A percentile compares a stretch with the other conserved stretches of the same genome.
These are phyloP conservation scores for Physocephala rufipes DNA, from an alignment of 2,888 invertebrate genomes.

Conservation along the genomic window DNA sequence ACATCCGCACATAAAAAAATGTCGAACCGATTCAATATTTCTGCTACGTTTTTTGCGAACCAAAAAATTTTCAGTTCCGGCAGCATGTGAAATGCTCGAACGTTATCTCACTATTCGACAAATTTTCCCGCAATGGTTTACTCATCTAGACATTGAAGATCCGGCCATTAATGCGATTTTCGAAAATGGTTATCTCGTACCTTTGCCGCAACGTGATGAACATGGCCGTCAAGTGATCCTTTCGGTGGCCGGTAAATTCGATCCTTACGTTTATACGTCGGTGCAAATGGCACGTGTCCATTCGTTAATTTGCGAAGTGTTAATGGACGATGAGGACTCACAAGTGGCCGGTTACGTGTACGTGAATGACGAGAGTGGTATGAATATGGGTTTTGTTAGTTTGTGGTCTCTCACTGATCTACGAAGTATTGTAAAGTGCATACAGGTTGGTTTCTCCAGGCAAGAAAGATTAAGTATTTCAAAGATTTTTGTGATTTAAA, in stretches of 20 bases:
- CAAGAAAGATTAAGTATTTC: background rate
- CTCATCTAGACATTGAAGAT: slow-evolving; percentile 80
- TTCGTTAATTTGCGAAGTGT: slow-evolving; percentile 83
- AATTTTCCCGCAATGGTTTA: slow-evolving; percentile 87
- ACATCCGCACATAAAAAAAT: slow-evolving; percentile 82
- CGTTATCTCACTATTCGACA: slow-evolving; percentile 86
- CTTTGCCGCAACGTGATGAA: slow-evolving; percentile 77
- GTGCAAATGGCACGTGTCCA: slow-evolving; percentile 87
- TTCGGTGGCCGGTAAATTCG: slow-evolving; percentile 81
- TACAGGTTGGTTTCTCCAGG: slow-evolving; percentile 70
- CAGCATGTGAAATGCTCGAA: slow-evolving; percentile 88
- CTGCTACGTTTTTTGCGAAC: slow-evolving; percentile 84
- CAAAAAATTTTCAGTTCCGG: slow-evolving; percentile 86
- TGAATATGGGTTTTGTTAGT: slow-evolving; percentile 84
- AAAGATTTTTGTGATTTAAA: background rate
- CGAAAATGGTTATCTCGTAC: slow-evolving; percentile 81
- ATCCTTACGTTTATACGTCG: slow-evolving; percentile 80
- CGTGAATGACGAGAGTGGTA: slow-evolving; percentile 82
- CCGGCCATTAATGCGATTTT: slow-evolving; percentile 82
- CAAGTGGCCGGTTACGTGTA: slow-evolving; percentile 87
- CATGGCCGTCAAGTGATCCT: slow-evolving; percentile 81
- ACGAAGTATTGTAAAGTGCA: slow-evolving; percentile 78
- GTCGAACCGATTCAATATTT: slow-evolving; percentile 84
- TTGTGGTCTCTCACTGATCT: slow-evolving; percentile 84
- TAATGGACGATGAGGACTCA: slow-evolving; percentile 85